Evolutionary conservation across 2,797 vertebrate genomes (phyloP).

Genomic region (Notoglanidium macrostoma): DNA sequence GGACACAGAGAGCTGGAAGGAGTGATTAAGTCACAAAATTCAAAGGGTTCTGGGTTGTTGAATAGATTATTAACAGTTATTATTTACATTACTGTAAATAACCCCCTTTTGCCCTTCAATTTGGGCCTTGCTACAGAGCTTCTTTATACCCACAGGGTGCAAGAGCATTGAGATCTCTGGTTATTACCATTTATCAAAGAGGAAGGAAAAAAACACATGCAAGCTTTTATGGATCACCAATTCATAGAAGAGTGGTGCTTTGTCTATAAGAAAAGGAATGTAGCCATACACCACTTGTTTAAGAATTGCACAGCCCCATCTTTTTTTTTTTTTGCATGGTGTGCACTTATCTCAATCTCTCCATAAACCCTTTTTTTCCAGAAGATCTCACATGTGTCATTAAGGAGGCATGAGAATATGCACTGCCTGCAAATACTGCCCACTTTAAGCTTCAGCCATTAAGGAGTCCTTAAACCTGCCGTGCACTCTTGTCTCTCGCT

Average conservation of each 20-base stretch:
- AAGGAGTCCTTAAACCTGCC: constrained; percentile 38
- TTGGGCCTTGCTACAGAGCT: not conserved
- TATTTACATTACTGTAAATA: not conserved
- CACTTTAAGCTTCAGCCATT: constrained; percentile 33
- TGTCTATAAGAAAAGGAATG: not conserved
- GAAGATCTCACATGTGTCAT: constrained; percentile 19
- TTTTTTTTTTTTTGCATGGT: constrained; percentile 7
- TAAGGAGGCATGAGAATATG: constrained; percentile 19
- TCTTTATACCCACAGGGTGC: not conserved
- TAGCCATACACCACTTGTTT: constrained; percentile 7
- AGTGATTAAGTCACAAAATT: not conserved
- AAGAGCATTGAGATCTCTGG: not conserved
- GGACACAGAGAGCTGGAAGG: not conserved
- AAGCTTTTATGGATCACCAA: not conserved
- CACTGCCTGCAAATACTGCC: constrained; percentile 32
- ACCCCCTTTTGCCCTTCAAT: not conserved
- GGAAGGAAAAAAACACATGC: not conserved
- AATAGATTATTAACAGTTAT: not conserved
- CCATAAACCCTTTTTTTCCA: constrained; percentile 29
- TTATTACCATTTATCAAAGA: not conserved
- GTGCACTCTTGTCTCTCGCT: not conserved
- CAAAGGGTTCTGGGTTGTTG: not conserved
- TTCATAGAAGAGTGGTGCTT: not conserved
- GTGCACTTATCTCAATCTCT: constrained; percentile 39
- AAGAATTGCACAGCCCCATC: constrained; percentile 7